These are phyloP conservation scores for Caenorhabditis sp. DNA, from an alignment of 2,888 invertebrate species.

Conservation along the genomic window DNA sequence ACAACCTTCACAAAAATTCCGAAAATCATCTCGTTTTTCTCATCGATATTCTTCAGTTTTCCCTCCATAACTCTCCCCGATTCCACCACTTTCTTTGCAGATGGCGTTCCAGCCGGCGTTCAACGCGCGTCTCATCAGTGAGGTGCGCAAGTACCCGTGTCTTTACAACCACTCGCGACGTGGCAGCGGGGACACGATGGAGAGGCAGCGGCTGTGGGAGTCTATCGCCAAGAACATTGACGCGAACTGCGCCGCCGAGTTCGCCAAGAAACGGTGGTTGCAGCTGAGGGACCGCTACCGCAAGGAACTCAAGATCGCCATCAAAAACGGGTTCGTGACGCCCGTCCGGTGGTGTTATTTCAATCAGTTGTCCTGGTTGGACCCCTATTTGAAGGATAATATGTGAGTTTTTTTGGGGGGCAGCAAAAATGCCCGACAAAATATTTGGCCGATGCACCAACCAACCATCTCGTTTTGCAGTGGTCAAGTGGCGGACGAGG, in stretches of 20 bases:
- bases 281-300: constrained; percentile 77
- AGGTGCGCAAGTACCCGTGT: constrained; percentile 74
- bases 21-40: neutral
- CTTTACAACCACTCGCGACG: constrained; percentile 77
- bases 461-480: no score
- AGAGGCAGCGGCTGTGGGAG: constrained; percentile 76
- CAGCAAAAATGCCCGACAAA: no score
- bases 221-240: constrained; percentile 75
- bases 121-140: constrained; percentile 75
- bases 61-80: neutral
- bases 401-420: constrained; percentile 61
- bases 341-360: constrained; percentile 75
- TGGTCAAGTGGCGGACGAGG: constrained; percentile 44
- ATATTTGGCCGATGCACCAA: no score
- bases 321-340: constrained; percentile 63
- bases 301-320: constrained; percentile 75
- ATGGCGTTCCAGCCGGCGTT: constrained; percentile 71
- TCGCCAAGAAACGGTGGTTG: constrained; percentile 77
- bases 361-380: constrained; percentile 74
- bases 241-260: constrained; percentile 74
- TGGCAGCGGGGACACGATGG: constrained; percentile 69
- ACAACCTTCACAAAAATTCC: no score
- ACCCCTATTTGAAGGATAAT: constrained; percentile 74
- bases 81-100: constrained; percentile 12
- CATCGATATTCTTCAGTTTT: neutral